Percentiles rank a stretch among this genome's conserved stretches.
Conservation (phyloP, 1,140 invertebrate genomes). For the Cydia fagiglandana region DNA sequence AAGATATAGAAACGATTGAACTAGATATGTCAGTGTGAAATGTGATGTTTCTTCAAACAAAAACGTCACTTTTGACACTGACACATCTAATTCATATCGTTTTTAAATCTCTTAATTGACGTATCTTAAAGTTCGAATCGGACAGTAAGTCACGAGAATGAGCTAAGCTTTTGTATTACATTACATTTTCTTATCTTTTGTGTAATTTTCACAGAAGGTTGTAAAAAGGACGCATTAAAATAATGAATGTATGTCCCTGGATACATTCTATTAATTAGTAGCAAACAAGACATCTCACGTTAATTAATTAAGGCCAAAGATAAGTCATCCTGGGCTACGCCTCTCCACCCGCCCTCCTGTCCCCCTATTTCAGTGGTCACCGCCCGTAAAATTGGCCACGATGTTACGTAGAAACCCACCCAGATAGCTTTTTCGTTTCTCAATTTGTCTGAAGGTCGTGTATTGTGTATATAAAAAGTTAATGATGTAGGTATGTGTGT, state of each 20-base stretch:
- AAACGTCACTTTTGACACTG: no score
- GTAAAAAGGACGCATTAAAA: background rate
- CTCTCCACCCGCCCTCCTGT: background rate
- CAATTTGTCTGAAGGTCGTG: background rate
- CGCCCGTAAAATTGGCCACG: slow-evolving; percentile 9
- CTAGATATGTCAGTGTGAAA: no score
- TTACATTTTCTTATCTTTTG: background rate
- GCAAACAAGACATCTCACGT: slow-evolving; percentile 24
- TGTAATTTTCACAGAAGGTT: background rate
- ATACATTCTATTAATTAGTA: slow-evolving; percentile 15
- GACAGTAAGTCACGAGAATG: no score
- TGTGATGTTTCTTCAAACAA: no score
- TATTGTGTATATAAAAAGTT: background rate
- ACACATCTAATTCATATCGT: no score
- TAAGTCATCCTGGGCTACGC: slow-evolving; percentile 8
- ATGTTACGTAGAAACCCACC: slow-evolving; percentile 1
- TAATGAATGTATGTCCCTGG: slow-evolving; percentile 18
- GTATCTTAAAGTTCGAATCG: no score
- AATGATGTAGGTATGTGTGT: background rate
- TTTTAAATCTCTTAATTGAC: no score
- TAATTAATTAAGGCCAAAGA: slow-evolving; percentile 27
- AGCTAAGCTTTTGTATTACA: no score
- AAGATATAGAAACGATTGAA: no score
- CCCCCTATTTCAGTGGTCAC: slow-evolving; percentile 14
- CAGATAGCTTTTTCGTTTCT: background rate